A percentile compares a stretch with the other conserved stretches of the same genome.
Conservation (phyloP, 1,140 invertebrate genomes). For the Orussus abietinus region DNA sequence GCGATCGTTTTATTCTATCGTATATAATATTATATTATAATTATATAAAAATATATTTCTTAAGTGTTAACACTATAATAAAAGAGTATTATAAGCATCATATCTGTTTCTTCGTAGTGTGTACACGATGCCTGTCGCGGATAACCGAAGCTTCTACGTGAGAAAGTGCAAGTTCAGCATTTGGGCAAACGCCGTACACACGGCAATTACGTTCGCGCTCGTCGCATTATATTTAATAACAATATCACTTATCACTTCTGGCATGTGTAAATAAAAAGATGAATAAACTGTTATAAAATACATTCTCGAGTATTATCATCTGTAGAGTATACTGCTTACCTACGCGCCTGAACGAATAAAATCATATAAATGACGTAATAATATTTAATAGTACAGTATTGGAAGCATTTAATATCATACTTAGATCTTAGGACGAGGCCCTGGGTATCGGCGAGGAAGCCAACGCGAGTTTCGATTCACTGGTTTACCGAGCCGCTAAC, state of each 20-base stretch:
- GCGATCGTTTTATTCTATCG: slow-evolving; percentile 33
- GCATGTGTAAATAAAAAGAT: slow-evolving; percentile 52
- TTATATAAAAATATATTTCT: slow-evolving; percentile 57
- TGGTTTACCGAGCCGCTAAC: no score
- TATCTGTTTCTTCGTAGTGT: slow-evolving; percentile 27
- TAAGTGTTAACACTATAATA: slow-evolving; percentile 55
- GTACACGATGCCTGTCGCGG: slow-evolving; percentile 53
- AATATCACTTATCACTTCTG: slow-evolving; percentile 55
- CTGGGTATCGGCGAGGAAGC: slow-evolving; percentile 31
- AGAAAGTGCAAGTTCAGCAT: slow-evolving; percentile 43
- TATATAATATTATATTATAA: slow-evolving; percentile 47
- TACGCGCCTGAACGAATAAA: slow-evolving; percentile 43
- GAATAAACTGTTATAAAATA: slow-evolving; percentile 56
- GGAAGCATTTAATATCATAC: slow-evolving; percentile 50
- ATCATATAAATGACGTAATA: slow-evolving; percentile 45
- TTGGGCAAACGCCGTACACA: slow-evolving; percentile 22
- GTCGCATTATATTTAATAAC: slow-evolving; percentile 34
- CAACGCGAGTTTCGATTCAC: slow-evolving; percentile 3
- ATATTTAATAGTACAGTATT: slow-evolving; percentile 44
- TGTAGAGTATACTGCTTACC: slow-evolving; percentile 34
- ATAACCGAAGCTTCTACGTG: slow-evolving; percentile 51
- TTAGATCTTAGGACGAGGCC: slow-evolving; percentile 22
- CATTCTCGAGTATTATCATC: slow-evolving; percentile 54
- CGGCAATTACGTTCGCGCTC: slow-evolving; percentile 17
- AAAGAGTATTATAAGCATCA: slow-evolving; percentile 54